Evolutionary conservation across 2,888 invertebrate species (phyloP).

Genomic region (Epistrophe eligans): DNA sequence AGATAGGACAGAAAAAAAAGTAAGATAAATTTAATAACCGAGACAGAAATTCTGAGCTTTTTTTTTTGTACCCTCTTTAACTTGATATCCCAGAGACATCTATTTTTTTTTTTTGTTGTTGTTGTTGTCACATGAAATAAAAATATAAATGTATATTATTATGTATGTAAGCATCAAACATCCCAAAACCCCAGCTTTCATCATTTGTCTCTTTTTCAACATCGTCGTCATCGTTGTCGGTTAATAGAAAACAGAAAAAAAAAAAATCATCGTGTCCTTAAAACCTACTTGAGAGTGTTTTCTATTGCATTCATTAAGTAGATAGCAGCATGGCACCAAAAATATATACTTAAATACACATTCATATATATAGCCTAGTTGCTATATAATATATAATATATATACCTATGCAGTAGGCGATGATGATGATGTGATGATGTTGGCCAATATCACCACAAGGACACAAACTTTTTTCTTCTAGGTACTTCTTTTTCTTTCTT

Average conservation of each 20-base stretch:
- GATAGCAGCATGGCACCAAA: slow-evolving; percentile 50
- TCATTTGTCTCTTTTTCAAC: slow-evolving; percentile 47
- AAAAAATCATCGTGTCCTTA: slow-evolving; percentile 65
- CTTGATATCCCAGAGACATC: slow-evolving; percentile 53
- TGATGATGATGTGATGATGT: slow-evolving; percentile 59
- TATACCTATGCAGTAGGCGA: neutral
- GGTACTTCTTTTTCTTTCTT: neutral
- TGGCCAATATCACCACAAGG: slow-evolving; percentile 74
- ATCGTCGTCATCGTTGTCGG: slow-evolving; percentile 3
- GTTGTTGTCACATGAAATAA: slow-evolving; percentile 48
- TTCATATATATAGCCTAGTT: slow-evolving; percentile 11
- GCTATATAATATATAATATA: neutral
- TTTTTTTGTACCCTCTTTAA: slow-evolving; percentile 41
- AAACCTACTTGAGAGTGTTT: slow-evolving; percentile 67
- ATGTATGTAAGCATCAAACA: slow-evolving; percentile 37
- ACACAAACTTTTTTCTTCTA: slow-evolving; percentile 39
- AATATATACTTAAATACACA: slow-evolving; percentile 27
- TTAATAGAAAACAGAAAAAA: slow-evolving; percentile 15
- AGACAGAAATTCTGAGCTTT: slow-evolving; percentile 26
- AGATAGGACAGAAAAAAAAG: slow-evolving; percentile 18
- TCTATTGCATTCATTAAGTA: slow-evolving; percentile 71
- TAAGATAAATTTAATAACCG: slow-evolving; percentile 31
- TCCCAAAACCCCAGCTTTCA: slow-evolving; percentile 22
- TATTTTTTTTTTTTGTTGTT: slow-evolving; percentile 7
- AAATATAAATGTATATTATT: slow-evolving; percentile 5